Evolutionary conservation across 2,797 vertebrate genomes (phyloP).

Genomic region (Nannoperca obscura): DNA sequence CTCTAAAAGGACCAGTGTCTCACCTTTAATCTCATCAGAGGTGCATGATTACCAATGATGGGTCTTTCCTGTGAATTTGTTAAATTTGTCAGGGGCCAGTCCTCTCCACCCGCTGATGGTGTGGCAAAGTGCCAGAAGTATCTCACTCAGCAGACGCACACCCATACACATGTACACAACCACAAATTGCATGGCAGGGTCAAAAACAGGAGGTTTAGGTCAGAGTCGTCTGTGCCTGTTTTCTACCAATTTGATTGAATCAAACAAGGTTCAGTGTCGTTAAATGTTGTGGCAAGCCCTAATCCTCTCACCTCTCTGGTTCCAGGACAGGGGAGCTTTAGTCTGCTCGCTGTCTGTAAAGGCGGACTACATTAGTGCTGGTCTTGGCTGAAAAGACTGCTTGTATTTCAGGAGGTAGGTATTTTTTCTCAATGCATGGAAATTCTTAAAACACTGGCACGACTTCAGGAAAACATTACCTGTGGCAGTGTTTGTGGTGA

Average conservation of each 20-base stretch:
- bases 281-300: constrained; percentile 77
- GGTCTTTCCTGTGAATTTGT: constrained; percentile 80
- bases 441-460: constrained; percentile 83
- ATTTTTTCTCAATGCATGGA: constrained; percentile 81
- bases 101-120: constrained; percentile 48
- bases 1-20: constrained; percentile 62
- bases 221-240: constrained; percentile 71
- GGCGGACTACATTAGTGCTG: constrained; percentile 71
- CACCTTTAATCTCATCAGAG: constrained; percentile 77
- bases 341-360: constrained; percentile 75
- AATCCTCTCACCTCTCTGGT: constrained; percentile 79
- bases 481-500: constrained; percentile 81
- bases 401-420: constrained; percentile 81
- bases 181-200: constrained; percentile 44
- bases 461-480: constrained; percentile 86
- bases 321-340: constrained; percentile 74
- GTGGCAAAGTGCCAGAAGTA: constrained; percentile 55
- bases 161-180: constrained; percentile 18
- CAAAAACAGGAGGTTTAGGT: constrained; percentile 77
- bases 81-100: constrained; percentile 74
- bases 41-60: constrained; percentile 74
- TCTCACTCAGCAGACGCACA: constrained; percentile 26
- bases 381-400: constrained; percentile 82
- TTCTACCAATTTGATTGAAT: constrained; percentile 82
- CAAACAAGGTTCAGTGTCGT: constrained; percentile 80